phyloP scores from a whole-genome alignment of 2,113 vertebrate species.

The Propithecus coquereli region DNA sequence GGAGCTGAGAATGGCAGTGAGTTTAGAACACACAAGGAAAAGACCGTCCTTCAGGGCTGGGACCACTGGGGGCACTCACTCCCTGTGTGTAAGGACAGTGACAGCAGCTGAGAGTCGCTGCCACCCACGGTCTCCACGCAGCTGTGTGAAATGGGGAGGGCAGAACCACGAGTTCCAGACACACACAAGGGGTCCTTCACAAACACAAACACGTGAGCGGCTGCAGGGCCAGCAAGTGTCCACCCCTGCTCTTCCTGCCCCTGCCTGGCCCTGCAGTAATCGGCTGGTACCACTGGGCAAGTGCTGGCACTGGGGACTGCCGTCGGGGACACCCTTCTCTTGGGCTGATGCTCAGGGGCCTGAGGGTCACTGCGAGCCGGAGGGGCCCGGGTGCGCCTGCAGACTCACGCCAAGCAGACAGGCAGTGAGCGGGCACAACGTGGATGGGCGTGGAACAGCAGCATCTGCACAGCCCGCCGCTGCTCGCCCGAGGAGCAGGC shows the following conservation, averaged over 20 bases:
- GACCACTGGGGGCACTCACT: rapidly evolving
- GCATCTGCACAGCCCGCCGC: too few species aligned
- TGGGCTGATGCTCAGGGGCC: too few species aligned
- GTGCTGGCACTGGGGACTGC: background rate
- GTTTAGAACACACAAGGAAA: background rate
- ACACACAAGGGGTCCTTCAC: background rate
- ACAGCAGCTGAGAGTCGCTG: background rate
- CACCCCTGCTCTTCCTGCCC: too few species aligned
- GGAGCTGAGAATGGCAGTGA: background rate
- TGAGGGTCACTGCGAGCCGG: background rate
- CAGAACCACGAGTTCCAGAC: background rate
- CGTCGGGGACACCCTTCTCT: background rate
- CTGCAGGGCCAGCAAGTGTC: background rate
- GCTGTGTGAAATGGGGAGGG: background rate
- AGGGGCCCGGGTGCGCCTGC: background rate
- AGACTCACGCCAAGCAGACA: background rate
- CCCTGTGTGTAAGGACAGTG: background rate
- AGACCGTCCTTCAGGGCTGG: background rate
- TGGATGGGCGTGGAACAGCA: too few species aligned
- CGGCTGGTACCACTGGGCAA: background rate
- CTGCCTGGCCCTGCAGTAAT: background rate
- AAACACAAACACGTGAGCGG: background rate
- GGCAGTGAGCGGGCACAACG: too few species aligned
- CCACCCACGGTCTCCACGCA: too few species aligned
- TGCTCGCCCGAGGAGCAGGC: background rate